Evolutionary conservation across 2,113 vertebrate species (phyloP), one percentile per base, ranked within the genome.

Genomic region (Tiliqua scincoides): DNA sequence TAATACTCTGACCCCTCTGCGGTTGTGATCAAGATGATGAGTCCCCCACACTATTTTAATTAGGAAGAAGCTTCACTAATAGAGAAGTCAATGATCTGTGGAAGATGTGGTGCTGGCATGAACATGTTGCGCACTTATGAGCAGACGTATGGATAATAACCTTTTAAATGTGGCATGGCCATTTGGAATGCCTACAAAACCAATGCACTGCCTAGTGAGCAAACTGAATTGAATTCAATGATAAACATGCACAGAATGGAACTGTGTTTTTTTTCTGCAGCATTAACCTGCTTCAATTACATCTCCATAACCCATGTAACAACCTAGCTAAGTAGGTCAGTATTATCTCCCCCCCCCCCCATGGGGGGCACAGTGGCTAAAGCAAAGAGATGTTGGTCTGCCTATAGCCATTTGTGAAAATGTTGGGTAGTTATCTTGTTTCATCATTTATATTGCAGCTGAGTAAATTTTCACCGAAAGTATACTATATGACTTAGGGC

Each of bases 401-500:
- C 57, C 57, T 23, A 2, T 27, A 6, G 30, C 20, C 30, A 75
- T 10, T 7, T 6, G 27, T 5, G 6, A 48, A 25, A 40, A 32
- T 37, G 25, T 75, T 75, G 72, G n/a, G 63, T n/a, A 65, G 25
- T n/a, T 61, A 61, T 9, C 61, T 35, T 70, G n/a, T 48, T 74
- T 74, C 59, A 71, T 57, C 20, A 63, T 63, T 63, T 52, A 63
- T 15, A 17, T 0, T 78, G 70, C n/a, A 90, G 71, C 62, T n/a
- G 78, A 81, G n/a, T 79, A 25, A n/a, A 65, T 57, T 27, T 63
- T 57, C 35, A 68, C 3, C 3, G n/a, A 74, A 75, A 30, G 18
- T 23, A 30, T 43, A 87, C 79, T 82, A 82, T 37, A 32, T 40
- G 25, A 3, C 25, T 82, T 79, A 90, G 88, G 2, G n/a, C n/a